Base-by-base conservation (phyloP, 1,140 invertebrate genomes). In the Diploscapter pachys region DNA sequence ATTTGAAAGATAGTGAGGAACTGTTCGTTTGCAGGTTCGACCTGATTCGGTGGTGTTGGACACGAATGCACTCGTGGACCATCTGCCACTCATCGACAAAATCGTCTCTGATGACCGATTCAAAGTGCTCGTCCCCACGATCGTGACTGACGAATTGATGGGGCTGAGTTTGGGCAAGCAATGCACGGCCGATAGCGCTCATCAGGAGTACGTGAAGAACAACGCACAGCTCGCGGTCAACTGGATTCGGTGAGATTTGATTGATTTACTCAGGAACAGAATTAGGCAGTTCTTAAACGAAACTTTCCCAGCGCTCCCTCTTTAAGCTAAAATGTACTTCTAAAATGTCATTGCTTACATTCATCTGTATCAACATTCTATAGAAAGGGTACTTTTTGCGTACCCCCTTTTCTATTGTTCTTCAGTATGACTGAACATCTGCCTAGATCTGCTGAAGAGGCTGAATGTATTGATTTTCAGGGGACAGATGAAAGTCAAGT, bases 121-220 rank as follows among this genome's bases (percentile, higher is more conserved):
- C 54, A 55, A 74, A 62, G 59, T 69, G 6, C 48, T 74, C 4
- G 63, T 74, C 5, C 73, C 73, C 9, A 74, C 73, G 4, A 74
- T 69, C 13, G 73, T 74, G 55, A 56, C 70, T 13, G 73, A 74
- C 50, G 73, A 74, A 67, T 56, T 74, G 50, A 65, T 69, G 56
- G 49, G 53, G 31, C 55, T 74, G 3, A 54, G 31, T 31, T 31
- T 31, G 31, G 31, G 63, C 0, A 74, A 70, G 11, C 61, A 53
- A 3, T 50, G 31, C 2, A 6, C 54, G 3, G 9, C 48, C 6
- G 68, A 57, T 3, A 68, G 62, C 6, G 9, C 59, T 2, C 67
- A 69, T 11, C 52, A 64, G 5, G 56, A 65, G 9, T 51, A 74
- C 3, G 5, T 65, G 50, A 51, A 53, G 9, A 53, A 57, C 3